Evolutionary conservation across 2,888 invertebrate genomes (phyloP).

Genomic region (Phymatocera aterrima): DNA sequence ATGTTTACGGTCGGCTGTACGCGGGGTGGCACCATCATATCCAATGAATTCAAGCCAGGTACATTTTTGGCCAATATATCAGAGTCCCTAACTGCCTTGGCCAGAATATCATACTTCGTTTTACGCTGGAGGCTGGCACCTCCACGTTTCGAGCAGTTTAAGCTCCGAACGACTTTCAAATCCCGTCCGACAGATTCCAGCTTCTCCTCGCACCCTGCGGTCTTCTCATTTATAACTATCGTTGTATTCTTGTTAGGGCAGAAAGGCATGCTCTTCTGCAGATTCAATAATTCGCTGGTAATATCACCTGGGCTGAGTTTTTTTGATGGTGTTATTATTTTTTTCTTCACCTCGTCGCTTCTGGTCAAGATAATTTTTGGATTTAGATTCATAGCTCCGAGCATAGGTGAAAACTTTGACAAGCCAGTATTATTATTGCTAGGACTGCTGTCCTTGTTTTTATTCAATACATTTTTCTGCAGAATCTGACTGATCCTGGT

Average conservation of each 20-base stretch:
- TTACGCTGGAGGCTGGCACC: slow-evolving; percentile 53
- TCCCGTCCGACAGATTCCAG: neutral
- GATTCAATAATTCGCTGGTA: slow-evolving; percentile 67
- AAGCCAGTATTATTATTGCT: slow-evolving; percentile 41
- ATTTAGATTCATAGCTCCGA: slow-evolving; percentile 73
- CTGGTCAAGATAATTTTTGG: slow-evolving; percentile 74
- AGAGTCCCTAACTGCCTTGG: slow-evolving; percentile 67
- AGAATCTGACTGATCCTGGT: slow-evolving; percentile 61
- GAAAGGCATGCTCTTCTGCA: slow-evolving; percentile 69
- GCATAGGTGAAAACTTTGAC: slow-evolving; percentile 62
- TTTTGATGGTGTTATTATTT: slow-evolving; percentile 62
- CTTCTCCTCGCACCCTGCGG: slow-evolving; percentile 1
- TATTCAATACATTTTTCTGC: slow-evolving; percentile 62
- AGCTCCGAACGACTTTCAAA: slow-evolving; percentile 23
- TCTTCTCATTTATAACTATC: slow-evolving; percentile 25
- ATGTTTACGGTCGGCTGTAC: slow-evolving; percentile 77
- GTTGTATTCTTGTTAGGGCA: slow-evolving; percentile 60
- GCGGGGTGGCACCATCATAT: slow-evolving; percentile 78
- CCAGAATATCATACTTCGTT: slow-evolving; percentile 66
- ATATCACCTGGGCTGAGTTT: slow-evolving; percentile 66
- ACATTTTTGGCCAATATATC: slow-evolving; percentile 75
- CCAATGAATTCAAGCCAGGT: slow-evolving; percentile 78
- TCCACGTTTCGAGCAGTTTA: slow-evolving; percentile 1
- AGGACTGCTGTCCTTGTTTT: slow-evolving; percentile 17
- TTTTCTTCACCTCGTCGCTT: slow-evolving; percentile 67